A percentile compares a stretch with the other conserved stretches of the same genome.
Conservation (phyloP, 2,113 vertebrate species). For the Podarcis cretensis region DNA sequence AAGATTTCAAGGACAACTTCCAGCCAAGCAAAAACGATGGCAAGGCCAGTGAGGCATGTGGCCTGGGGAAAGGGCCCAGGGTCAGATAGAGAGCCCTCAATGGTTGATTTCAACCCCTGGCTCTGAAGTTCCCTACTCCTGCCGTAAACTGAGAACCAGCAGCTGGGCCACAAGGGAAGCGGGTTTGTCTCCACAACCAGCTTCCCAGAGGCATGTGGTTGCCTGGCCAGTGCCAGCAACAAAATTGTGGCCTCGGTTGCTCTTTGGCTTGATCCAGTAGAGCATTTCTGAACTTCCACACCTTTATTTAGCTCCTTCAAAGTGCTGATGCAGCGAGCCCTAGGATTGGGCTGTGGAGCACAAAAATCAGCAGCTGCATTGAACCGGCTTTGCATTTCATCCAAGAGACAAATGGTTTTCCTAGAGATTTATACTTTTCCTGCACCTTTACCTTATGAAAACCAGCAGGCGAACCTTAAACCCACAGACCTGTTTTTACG, state of each 20-base stretch:
- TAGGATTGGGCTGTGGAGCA: not conserved
- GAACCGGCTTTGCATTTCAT: not conserved
- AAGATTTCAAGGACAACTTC: no score
- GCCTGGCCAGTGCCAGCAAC: not conserved
- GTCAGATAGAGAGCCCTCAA: not conserved
- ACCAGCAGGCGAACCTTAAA: constrained; percentile 19
- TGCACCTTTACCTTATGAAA: constrained; percentile 4
- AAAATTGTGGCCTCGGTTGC: not conserved
- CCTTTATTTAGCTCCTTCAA: not conserved
- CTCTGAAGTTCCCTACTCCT: not conserved
- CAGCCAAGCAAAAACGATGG: no score
- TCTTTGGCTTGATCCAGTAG: not conserved
- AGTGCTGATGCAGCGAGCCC: not conserved
- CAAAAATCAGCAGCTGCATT: not conserved
- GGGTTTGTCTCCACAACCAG: no score
- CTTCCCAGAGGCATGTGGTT: not conserved
- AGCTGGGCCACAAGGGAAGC: not conserved
- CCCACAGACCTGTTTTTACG: not conserved
- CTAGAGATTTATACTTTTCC: not conserved
- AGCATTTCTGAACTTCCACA: not conserved
- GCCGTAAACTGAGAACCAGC: not conserved
- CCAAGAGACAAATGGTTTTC: constrained; percentile 13
- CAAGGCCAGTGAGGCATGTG: not conserved
- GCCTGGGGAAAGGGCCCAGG: not conserved
- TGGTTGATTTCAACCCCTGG: not conserved